Conservation (phyloP, 2,797 vertebrate species). For the Aphelocoma californica region DNA sequence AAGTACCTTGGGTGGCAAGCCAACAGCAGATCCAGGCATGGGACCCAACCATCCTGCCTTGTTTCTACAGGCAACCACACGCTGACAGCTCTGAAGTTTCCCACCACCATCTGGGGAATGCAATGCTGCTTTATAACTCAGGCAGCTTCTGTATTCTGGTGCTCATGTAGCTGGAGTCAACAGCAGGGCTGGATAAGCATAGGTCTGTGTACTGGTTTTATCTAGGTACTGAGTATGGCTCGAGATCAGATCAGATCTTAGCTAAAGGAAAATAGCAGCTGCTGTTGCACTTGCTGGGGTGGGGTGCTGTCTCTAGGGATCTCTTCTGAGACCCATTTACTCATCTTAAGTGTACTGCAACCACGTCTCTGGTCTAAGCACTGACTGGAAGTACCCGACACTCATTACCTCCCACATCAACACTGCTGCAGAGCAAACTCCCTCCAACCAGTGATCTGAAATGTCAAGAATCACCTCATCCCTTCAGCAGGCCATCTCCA, state of each 20-base stretch:
- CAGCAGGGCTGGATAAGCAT: not conserved
- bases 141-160: not conserved
- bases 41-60: not conserved
- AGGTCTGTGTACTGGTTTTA: not conserved
- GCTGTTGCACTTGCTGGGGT: not conserved
- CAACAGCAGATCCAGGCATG: not conserved
- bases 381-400: not conserved
- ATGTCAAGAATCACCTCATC: not conserved
- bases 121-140: not conserved
- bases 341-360: not conserved
- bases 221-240: not conserved
- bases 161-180: not conserved
- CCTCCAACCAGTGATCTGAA: not conserved
- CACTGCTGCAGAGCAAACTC: not conserved
- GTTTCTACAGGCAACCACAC: accelerated
- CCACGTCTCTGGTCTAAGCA: not conserved
- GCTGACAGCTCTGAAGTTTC: not conserved
- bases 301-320: not conserved
- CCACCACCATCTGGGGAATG: not conserved
- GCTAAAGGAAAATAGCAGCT: not conserved
- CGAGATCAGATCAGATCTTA: accelerated
- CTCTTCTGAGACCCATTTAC: not conserved
- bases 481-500: not conserved
- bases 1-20: not conserved
- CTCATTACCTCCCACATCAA: not conserved